These are phyloP conservation scores for Canis aureus DNA, from an alignment of 2,113 vertebrate genomes.

Conservation along the genomic window DNA sequence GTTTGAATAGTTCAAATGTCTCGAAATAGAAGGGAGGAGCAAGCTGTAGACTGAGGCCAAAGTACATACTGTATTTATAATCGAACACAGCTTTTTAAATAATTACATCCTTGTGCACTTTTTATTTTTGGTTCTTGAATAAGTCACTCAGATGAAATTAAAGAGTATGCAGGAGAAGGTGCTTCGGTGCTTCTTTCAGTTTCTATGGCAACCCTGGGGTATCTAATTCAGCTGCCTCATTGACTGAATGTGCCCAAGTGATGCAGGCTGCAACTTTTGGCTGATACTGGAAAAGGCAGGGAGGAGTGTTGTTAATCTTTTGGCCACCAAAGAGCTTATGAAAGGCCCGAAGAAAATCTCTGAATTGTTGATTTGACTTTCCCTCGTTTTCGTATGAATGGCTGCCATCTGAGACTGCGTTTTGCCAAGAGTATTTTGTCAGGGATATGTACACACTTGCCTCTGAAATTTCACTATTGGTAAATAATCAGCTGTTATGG, in stretches of 20 bases:
- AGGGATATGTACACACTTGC: neutral
- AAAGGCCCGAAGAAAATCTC: neutral
- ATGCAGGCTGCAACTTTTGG: neutral
- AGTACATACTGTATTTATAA: constrained; percentile 76
- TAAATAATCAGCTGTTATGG: constrained; percentile 23
- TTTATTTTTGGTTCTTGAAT: constrained; percentile 81
- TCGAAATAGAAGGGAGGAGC: constrained; percentile 24
- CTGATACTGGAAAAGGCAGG: neutral
- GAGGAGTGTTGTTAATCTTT: neutral
- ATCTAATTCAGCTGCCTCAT: constrained; percentile 64
- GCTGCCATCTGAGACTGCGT: neutral
- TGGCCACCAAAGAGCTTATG: neutral
- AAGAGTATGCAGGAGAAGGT: constrained; percentile 74
- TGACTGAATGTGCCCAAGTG: neutral
- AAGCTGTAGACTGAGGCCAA: constrained; percentile 58
- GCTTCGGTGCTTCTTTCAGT: constrained; percentile 54
- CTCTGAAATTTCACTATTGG: constrained; percentile 35
- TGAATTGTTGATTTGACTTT: neutral
- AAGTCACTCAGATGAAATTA: constrained; percentile 81
- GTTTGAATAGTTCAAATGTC: constrained; percentile 4
- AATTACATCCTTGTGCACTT: constrained; percentile 78
- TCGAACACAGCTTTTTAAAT: constrained; percentile 75
- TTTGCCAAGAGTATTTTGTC: neutral
- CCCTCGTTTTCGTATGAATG: neutral
- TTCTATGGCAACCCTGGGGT: constrained; percentile 76